Evolutionary conservation across 2,797 vertebrate genomes (phyloP), one percentile per base, ranked within the genome.

Genomic region (Oryzias dopingdopingensis): DNA sequence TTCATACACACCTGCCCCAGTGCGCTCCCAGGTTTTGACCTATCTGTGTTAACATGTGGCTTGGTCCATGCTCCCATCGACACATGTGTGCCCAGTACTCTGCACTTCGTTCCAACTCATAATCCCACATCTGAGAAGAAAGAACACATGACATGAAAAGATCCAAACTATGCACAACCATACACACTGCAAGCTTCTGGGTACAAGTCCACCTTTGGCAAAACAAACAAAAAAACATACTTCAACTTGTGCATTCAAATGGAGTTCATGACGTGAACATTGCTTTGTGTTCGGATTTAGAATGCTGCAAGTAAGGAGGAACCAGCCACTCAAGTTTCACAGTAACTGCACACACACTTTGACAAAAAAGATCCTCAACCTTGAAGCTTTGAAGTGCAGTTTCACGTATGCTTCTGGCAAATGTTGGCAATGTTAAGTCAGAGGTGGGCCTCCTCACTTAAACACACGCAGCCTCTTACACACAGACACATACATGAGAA

Each of bases 11-110:
- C 97, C 97, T 97, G 85, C 97, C 97, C 96, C 96, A 99, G 13
- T 98, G 96, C 5, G 93, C 93, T 48, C 96, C 97, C 15, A 99
- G 89, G 84, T 98, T 99, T 83, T 99, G 97, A 40, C 97, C 97
- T 68, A 99, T 98, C 37, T 95, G 96, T 6, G 96, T 96, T 76
- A 99, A 90, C 76, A 99, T 92, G 77, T 89, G 94, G 75, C 91
- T 88, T 1, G 97, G 97, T 29, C 97, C 97, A 40, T 99, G 97
- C 71, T 98, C 95, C 97, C 97, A 99, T 6, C 91, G 80, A 63
- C 96, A 99, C 13, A 84, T 87, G 81, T 95, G 89, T 51, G 96
- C 96, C 96, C 96, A 99, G 1, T 95, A 89, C 79, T 96, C 94
- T 40, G 97, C 94, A 59, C 96, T 97, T 77, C 95, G 90, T 84